These are phyloP conservation scores for Scolanthus callimorphus DNA, from an alignment of 92 coral and sea anemone genomes.

Conservation along the genomic window DNA sequence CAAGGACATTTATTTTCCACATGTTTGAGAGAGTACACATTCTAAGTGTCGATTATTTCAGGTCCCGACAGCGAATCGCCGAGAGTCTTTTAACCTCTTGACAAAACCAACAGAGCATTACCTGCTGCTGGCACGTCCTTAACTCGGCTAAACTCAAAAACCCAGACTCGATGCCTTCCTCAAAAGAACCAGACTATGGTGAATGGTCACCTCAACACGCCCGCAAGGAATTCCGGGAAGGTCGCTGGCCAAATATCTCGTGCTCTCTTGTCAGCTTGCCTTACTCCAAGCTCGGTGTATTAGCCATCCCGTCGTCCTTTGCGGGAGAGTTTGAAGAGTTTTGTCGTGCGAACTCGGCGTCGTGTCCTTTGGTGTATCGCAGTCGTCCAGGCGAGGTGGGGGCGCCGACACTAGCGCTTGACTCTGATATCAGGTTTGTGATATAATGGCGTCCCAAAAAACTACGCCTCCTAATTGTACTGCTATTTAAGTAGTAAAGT, in stretches of 20 bases:
- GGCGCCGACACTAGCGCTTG: conserved; percentile 1
- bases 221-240: background rate
- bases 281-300: background rate
- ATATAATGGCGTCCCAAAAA: too few relatives aligned
- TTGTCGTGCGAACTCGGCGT: background rate
- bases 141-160: too few relatives aligned
- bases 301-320: background rate
- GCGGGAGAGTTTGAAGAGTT: conserved; percentile 6
- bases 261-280: background rate
- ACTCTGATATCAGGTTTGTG: conserved; percentile 11
- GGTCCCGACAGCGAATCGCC: too few relatives aligned
- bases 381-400: conserved; percentile 4
- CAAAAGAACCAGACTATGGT: background rate
- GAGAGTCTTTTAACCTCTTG: too few relatives aligned
- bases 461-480: too few relatives aligned
- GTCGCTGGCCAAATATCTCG: background rate
- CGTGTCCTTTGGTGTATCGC: conserved; percentile 9
- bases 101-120: too few relatives aligned
- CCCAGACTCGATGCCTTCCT: too few relatives aligned
- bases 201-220: background rate
- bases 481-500: too few relatives aligned
- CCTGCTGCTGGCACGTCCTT: too few relatives aligned
- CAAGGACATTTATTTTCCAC: too few relatives aligned
- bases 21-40: too few relatives aligned
- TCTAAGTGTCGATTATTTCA: too few relatives aligned